Evolutionary conservation across 1,140 invertebrate genomes (phyloP).

Genomic region (Bombyx mandarina): DNA sequence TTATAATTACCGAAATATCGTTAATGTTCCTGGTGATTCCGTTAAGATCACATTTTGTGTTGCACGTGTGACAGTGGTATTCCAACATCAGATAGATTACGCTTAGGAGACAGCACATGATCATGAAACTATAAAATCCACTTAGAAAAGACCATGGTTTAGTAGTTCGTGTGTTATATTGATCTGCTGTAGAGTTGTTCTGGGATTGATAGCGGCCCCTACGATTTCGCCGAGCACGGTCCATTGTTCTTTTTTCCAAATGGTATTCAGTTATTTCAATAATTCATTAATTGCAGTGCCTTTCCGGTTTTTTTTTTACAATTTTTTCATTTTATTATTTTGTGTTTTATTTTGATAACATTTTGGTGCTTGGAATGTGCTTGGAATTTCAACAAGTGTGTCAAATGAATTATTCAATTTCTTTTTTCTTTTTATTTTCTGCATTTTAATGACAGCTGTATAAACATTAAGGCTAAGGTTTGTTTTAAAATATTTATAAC

Average conservation of each 20-base stretch:
- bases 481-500: too few relatives aligned
- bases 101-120: conserved; percentile 31
- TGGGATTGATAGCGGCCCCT: conserved; percentile 17
- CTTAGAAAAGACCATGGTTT: conserved; percentile 22
- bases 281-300: too few relatives aligned
- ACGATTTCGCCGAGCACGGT: conserved; percentile 24
- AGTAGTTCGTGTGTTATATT: not conserved
- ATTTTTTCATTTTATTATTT: too few relatives aligned
- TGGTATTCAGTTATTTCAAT: not conserved
- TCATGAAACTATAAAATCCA: conserved; percentile 28
- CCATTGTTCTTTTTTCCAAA: conserved; percentile 29
- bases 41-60: conserved; percentile 24
- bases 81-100: conserved; percentile 41
- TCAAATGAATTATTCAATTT: too few relatives aligned
- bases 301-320: too few relatives aligned
- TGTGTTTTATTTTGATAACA: too few relatives aligned
- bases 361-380: too few relatives aligned
- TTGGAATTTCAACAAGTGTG: too few relatives aligned
- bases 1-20: conserved; percentile 35
- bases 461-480: too few relatives aligned
- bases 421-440: too few relatives aligned
- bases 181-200: not conserved
- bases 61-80: conserved; percentile 38
- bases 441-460: too few relatives aligned
- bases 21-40: conserved; percentile 35